Conservation (phyloP, 2,797 vertebrate genomes). For the Hemibagrus guttatus region DNA sequence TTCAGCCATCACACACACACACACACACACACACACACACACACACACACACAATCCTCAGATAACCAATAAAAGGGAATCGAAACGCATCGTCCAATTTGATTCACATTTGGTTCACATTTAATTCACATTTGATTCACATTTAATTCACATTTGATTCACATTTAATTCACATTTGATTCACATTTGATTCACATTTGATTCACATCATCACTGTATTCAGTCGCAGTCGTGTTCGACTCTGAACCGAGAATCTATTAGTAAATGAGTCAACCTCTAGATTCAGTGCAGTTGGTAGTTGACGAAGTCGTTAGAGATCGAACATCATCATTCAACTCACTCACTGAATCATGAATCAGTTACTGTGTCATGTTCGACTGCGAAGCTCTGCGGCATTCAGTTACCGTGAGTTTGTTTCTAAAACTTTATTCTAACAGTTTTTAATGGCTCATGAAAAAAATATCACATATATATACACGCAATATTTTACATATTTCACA, state of each 20-base stretch:
- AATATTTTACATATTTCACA: background rate
- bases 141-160: too few species aligned
- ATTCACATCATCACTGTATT: too few species aligned
- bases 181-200: too few species aligned
- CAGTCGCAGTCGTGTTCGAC: background rate
- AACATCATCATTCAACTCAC: background rate
- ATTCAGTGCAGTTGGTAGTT: background rate
- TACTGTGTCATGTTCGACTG: background rate
- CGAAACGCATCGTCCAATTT: background rate
- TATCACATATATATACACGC: background rate
- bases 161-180: too few species aligned
- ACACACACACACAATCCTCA: slow-evolving; percentile 16
- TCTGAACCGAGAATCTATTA: background rate
- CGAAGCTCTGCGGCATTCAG: background rate
- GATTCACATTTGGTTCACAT: too few species aligned
- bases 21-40: slow-evolving; percentile 25
- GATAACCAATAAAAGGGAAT: background rate
- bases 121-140: too few species aligned
- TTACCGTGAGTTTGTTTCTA: background rate
- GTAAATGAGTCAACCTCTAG: background rate
- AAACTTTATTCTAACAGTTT: background rate
- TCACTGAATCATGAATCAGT: background rate
- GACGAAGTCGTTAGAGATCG: background rate
- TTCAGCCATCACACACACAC: slow-evolving; percentile 50
- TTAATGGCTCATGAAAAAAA: background rate